Conservation (phyloP, 2,113 vertebrate genomes). For the Toxotes chatareus region DNA sequence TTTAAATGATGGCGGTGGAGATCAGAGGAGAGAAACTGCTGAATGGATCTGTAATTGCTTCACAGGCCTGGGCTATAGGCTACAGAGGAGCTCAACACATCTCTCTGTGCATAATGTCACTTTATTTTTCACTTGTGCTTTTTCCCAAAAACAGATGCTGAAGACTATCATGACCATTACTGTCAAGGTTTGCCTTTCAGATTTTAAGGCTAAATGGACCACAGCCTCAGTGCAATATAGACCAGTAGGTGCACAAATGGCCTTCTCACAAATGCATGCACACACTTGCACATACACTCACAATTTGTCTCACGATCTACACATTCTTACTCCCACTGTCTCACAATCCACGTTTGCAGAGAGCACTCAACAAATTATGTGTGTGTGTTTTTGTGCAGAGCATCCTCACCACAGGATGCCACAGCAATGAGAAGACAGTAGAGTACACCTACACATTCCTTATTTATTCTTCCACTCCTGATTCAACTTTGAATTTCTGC, state of each 20-base stretch:
- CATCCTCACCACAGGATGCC: slow-evolving; percentile 54
- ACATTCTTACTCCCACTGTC: slow-evolving; percentile 58
- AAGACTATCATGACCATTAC: slow-evolving; percentile 14
- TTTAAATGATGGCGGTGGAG: slow-evolving; percentile 70
- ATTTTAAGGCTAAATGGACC: slow-evolving; percentile 49
- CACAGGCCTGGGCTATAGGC: slow-evolving; percentile 51
- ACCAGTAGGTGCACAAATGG: slow-evolving; percentile 38
- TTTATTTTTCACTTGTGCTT: slow-evolving; percentile 51
- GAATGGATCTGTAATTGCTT: slow-evolving; percentile 73
- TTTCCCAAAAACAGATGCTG: slow-evolving; percentile 45
- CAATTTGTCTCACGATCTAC: slow-evolving; percentile 46
- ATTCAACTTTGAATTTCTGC: slow-evolving; percentile 42
- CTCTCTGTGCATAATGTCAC: slow-evolving; percentile 44
- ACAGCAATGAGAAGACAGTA: slow-evolving; percentile 62
- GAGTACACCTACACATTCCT: slow-evolving; percentile 67
- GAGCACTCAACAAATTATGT: slow-evolving; percentile 52
- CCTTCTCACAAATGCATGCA: slow-evolving; percentile 29
- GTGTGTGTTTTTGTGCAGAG: slow-evolving; percentile 40
- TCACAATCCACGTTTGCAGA: slow-evolving; percentile 63
- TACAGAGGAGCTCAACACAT: slow-evolving; percentile 42
- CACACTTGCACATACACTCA: slow-evolving; percentile 34
- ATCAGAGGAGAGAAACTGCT: slow-evolving; percentile 71
- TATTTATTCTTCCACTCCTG: slow-evolving; percentile 56
- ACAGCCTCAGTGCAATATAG: slow-evolving; percentile 8
- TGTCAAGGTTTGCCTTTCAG: slow-evolving; percentile 37